phyloP scores from a whole-genome alignment of 2,888 invertebrate species.

The Camponotus fellah region DNA sequence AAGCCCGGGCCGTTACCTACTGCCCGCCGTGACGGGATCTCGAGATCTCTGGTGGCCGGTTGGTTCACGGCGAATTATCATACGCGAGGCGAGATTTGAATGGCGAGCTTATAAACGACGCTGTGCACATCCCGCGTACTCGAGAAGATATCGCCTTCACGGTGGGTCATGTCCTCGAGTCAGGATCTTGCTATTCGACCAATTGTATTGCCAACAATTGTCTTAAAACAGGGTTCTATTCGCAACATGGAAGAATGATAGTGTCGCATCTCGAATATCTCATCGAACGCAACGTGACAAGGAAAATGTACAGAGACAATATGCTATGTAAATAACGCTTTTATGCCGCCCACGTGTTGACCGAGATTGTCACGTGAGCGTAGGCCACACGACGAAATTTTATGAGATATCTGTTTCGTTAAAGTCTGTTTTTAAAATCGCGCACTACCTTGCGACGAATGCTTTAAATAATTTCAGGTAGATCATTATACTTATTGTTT shows the following conservation, averaged over 20 bases:
- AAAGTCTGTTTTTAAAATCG: constrained; percentile 40
- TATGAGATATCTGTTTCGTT: constrained; percentile 68
- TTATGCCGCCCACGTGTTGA: constrained; percentile 75
- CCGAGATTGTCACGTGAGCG: constrained; percentile 72
- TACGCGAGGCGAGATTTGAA: constrained; percentile 71
- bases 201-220: constrained; percentile 40
- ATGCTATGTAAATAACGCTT: constrained; percentile 66
- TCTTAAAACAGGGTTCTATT: constrained; percentile 41
- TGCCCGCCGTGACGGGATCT: constrained; percentile 63
- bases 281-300: constrained; percentile 60
- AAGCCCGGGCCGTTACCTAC: constrained; percentile 64
- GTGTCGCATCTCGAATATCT: constrained; percentile 70
- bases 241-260: constrained; percentile 46
- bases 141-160: constrained; percentile 47
- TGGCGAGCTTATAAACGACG: constrained; percentile 75
- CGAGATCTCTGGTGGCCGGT: constrained; percentile 64
- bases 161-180: constrained; percentile 15
- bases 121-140: constrained; percentile 58
- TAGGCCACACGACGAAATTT: constrained; percentile 68
- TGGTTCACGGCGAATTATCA: constrained; percentile 75
- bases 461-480: not conserved
- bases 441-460: not conserved
- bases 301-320: constrained; percentile 72
- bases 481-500: not conserved
- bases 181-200: constrained; percentile 20